Evolutionary conservation across 2,797 vertebrate species (phyloP), one percentile per base, ranked within the genome.

Genomic region (Chiroxiphia lanceolata): DNA sequence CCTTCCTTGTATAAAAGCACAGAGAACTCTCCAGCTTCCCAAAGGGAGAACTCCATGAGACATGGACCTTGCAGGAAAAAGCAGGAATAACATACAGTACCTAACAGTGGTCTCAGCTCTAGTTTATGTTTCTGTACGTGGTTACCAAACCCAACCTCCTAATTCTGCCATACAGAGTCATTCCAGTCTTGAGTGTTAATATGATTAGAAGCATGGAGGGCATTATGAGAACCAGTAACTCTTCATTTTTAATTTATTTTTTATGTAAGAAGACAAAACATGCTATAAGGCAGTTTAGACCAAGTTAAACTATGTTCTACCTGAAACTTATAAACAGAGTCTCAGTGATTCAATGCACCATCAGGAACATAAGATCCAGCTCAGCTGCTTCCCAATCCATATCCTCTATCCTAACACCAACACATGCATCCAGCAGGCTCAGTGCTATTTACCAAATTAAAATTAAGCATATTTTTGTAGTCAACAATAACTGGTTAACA

Each of bases 371-470:
- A 25, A 75, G 13, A 70, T 23, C 21, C 10, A 36, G 16, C 15
- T 90, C 75, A 70, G 48, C 33, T 67, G 13, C 29, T 81, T 13
- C n/a, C 5, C 31, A 74, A 8, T 25, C 16, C 1, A 2, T 12
- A 69, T 31, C 36, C 26, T 67, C 57, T 48, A n/a, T 29, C 44
- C 42, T 42, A 38, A 63, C n/a, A 34, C 2, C 25, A 77, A 57
- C 11, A 67, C 0, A 0, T 15, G 20, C 23, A 64, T 38, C 56
- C 45, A 69, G 44, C 3, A 81, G 47, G 42, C 25, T 57, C 4
- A 1, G n/a, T n/a, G 51, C 10, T 44, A n/a, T 10, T 54, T 53
- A 65, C n/a, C 16, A 31, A 42, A 59, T 6, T 50, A 27, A 21
- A 82, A 84, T 72, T 26, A 31, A 88, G 69, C 2, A 3, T 18